phyloP scores from a whole-genome alignment of 1,140 invertebrate species.

The Meloidogyne exigua region DNA sequence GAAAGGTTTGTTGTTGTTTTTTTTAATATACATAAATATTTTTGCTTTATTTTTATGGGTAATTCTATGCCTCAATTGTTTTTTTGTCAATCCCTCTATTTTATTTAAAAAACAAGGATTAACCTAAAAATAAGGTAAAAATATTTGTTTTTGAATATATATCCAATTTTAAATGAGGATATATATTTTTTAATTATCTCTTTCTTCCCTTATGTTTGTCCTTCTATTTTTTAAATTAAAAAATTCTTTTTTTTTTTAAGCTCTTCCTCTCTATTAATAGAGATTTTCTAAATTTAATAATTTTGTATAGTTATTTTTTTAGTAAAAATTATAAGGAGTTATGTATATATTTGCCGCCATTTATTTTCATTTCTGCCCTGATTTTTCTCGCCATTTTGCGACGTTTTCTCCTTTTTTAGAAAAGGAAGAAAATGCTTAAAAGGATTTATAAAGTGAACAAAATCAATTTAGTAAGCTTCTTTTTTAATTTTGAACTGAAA shows the following conservation, averaged over 20 bases:
- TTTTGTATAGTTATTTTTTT: neutral
- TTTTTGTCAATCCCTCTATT: neutral
- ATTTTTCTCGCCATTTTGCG: constrained; percentile 3
- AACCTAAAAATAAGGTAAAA: neutral
- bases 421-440: neutral
- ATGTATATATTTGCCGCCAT: constrained; percentile 1
- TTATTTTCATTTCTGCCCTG: neutral
- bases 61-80: neutral
- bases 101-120: neutral
- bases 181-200: too few relatives aligned
- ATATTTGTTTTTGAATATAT: too few relatives aligned
- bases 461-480: neutral
- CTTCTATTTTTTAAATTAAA: too few relatives aligned
- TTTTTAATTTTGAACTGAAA: neutral
- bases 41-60: too few relatives aligned
- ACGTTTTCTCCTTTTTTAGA: neutral
- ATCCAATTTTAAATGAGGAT: too few relatives aligned
- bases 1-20: too few relatives aligned
- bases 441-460: neutral
- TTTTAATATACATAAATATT: too few relatives aligned
- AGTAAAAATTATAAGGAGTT: neutral
- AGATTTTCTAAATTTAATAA: neutral
- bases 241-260: too few relatives aligned
- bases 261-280: too few relatives aligned
- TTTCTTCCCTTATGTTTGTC: too few relatives aligned